Evolutionary conservation across 2,888 invertebrate species (phyloP).

Genomic region (Chrysodeixis includens): DNA sequence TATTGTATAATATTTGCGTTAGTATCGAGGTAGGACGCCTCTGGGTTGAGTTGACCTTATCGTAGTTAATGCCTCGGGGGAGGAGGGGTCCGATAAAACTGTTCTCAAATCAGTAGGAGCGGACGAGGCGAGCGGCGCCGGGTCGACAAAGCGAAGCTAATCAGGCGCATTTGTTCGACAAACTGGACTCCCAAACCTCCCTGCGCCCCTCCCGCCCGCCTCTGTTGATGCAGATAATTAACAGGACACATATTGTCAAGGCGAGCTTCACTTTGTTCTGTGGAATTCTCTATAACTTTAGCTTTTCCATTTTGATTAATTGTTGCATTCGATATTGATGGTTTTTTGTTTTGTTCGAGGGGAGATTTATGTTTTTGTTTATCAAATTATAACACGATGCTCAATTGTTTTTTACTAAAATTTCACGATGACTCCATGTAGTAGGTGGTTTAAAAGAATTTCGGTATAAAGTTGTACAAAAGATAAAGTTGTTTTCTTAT

Average conservation of each 20-base stretch:
- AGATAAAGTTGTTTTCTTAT: no score
- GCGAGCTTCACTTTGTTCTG: slow-evolving; percentile 46
- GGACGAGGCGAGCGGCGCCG: slow-evolving; percentile 55
- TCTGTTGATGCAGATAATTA: slow-evolving; percentile 79
- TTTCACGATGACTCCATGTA: no score
- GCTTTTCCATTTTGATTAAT: slow-evolving; percentile 5
- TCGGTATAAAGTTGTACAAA: no score
- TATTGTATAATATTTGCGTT: slow-evolving; percentile 12
- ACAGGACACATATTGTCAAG: slow-evolving; percentile 72
- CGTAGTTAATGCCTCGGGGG: slow-evolving; percentile 37
- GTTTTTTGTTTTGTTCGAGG: neutral
- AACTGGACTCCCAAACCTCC: slow-evolving; percentile 66
- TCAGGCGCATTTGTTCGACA: slow-evolving; percentile 86
- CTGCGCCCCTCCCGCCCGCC: slow-evolving; percentile 44
- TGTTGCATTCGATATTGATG: neutral
- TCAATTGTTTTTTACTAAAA: no score
- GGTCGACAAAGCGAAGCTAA: slow-evolving; percentile 82
- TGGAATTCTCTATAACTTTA: slow-evolving; percentile 24
- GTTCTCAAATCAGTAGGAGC: slow-evolving; percentile 61
- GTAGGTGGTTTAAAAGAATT: no score
- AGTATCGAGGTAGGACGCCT: no score
- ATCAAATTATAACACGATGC: no score
- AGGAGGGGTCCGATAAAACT: slow-evolving; percentile 51
- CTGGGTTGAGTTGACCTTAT: slow-evolving; percentile 26
- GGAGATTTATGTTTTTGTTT: neutral